Base-by-base conservation (phyloP, 2,113 vertebrate species). In the Oncorhynchus mykiss region DNA sequence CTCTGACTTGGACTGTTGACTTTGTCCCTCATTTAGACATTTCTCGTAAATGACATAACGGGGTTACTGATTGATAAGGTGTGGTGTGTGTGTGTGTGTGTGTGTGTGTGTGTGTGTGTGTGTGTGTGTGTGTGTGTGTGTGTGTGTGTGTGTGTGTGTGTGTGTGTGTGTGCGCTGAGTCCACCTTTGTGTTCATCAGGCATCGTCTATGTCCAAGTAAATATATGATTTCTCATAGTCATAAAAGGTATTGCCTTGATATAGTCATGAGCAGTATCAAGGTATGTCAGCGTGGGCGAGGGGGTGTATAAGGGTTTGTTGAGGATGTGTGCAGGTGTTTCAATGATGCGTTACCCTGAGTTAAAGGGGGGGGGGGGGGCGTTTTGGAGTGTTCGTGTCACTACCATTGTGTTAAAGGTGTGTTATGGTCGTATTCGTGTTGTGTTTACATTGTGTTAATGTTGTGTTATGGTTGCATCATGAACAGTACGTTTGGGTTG, bases 51-150 rank as follows among this genome's bases (percentile, higher is more conserved):
- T 45, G 1, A 45, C 20, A 64, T 59, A 31, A 51, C 5, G 73
- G 66, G 22, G 64, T 85, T 71, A 71, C 31, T 71, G 27, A 82
- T 60, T 79, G 80, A 88, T 85, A 78, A 84, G 70, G 69, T 65
- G 14, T 29, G n/a, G 5, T 39, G 39, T 9, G 8, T 39, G 7
- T 39, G 8, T 59, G 72, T 39, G 3, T 29, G 29, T 29, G 29
- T 29, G 29, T 29, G 29, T 29, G 29, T 29, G 29, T 31, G 31
- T 31, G 31, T 31, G 29, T 29, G 29, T 29, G 29, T 29, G 29
- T 31, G 6, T 39, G 34, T 8, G 8, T 39, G 8, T 39, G 7
- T 60, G 72, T 39, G 3, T 31, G 31, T 31, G 31, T 34, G 31
- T 34, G 31, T 34, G 31, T 34, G 31, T 34, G 5, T 6, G 5